Base-by-base conservation (phyloP, 1,140 invertebrate genomes). In the Bombus picipes region DNA sequence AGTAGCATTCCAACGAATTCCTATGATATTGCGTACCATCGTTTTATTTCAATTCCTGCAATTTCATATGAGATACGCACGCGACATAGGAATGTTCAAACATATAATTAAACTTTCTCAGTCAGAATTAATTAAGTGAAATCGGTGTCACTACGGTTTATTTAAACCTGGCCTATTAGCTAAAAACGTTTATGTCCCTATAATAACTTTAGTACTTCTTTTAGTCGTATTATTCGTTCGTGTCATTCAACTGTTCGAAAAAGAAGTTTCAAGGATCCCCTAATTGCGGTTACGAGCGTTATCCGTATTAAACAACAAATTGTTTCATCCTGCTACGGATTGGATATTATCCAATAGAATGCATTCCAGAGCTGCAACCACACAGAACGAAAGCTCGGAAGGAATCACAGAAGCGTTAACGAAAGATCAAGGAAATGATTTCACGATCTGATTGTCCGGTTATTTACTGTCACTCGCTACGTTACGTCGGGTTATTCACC, bases 401-500 rank as follows among this genome's bases (percentile, higher is more conserved):
- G 75, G 47, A 85, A 85, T 80, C 83, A 80, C 83, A 85, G 83
- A 53, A 85, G 83, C 83, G 83, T 85, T 85, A 85, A 85, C 83
- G 83, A 85, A 85, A 85, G 84, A 85, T 81, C 78, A 25, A 81
- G 84, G 84, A 85, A 85, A 81, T 81, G 78, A 81, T 85, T 85
- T 85, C 79, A 85, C 84, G 84, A 81, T 77, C 86, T 89, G 88
- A 90, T 90, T 90, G 81, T 90, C 89, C 86, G 81, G 78, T 74
- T 84, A 88, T 93, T 92, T 92, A 92, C 90, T 91, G 89, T 91
- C 81, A 88, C 80, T 81, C 85, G 88, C 84, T 81, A 87, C 89
- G 91, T 93, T 92, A 89, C 91, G 91, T 91, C 91, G 90, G 90
- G 87, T 93, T 93, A 92, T 91, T 92, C 91, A 90, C 81, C 87